Conservation (phyloP, 1,140 invertebrate genomes). For the Drepana arcuata region DNA sequence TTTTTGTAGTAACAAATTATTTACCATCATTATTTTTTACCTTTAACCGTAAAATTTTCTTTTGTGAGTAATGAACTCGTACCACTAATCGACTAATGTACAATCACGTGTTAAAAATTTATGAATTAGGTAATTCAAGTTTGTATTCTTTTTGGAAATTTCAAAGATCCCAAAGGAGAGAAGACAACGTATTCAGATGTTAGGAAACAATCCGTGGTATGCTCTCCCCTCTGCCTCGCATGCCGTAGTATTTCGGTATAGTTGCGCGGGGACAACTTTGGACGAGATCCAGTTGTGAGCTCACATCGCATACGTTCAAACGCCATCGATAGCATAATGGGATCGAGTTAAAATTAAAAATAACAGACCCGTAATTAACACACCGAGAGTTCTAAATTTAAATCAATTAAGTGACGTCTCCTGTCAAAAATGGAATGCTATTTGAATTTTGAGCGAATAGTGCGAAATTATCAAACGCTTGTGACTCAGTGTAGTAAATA, state of each 20-base stretch:
- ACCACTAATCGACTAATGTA: neutral
- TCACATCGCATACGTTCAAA: constrained; percentile 25
- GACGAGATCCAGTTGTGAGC: constrained; percentile 51
- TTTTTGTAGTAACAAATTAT: too few relatives aligned
- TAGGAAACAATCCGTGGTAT: constrained; percentile 33
- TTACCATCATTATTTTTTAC: too few relatives aligned
- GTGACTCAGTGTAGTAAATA: constrained; percentile 41
- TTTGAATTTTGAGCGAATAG: too few relatives aligned
- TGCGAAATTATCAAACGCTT: too few relatives aligned
- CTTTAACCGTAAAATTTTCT: neutral
- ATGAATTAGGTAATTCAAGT: neutral
- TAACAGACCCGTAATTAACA: too few relatives aligned
- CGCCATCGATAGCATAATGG: constrained; percentile 18
- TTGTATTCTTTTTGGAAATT: neutral
- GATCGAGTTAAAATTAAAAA: too few relatives aligned
- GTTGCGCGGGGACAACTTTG: constrained; percentile 57
- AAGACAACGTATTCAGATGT: constrained; percentile 6
- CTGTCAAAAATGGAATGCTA: too few relatives aligned
- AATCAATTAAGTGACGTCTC: too few relatives aligned
- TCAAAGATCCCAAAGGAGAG: constrained; percentile 7
- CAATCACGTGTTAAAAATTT: neutral
- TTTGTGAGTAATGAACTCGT: neutral
- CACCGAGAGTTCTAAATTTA: too few relatives aligned
- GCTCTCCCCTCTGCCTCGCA: constrained; percentile 38
- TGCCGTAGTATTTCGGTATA: constrained; percentile 63